These are phyloP conservation scores for Cacoxenus indagator DNA, from an alignment of 2,888 invertebrate genomes.

Conservation along the genomic window DNA sequence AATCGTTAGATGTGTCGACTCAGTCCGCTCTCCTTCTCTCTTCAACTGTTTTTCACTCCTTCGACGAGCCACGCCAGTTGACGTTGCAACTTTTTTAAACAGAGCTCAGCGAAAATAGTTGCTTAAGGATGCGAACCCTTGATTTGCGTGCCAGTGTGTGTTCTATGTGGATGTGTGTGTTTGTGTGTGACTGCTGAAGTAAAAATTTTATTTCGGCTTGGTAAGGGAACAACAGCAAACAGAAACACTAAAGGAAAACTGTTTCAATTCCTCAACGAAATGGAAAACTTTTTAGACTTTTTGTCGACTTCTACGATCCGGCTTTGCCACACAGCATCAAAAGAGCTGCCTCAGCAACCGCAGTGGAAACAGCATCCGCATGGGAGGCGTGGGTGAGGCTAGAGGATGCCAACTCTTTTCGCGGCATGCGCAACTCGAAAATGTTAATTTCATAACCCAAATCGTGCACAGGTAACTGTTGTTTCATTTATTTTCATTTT, in stretches of 20 bases:
- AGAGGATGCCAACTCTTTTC: constrained; percentile 31
- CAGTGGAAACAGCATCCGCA: neutral
- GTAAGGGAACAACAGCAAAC: constrained; percentile 9
- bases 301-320: constrained; percentile 62
- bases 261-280: constrained; percentile 31
- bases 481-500: constrained; percentile 61
- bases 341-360: constrained; percentile 56
- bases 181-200: constrained; percentile 52
- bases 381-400: constrained; percentile 28
- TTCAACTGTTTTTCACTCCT: constrained; percentile 28
- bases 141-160: neutral
- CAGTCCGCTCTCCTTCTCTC: constrained; percentile 31
- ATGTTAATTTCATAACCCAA: constrained; percentile 65
- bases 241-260: neutral
- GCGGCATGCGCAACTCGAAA: constrained; percentile 36
- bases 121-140: neutral
- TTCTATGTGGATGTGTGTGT: neutral
- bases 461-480: constrained; percentile 57
- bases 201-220: constrained; percentile 59
- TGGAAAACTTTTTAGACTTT: constrained; percentile 62
- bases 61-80: constrained; percentile 22
- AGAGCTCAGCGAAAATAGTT: constrained; percentile 38
- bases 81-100: constrained; percentile 37
- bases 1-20: constrained; percentile 70
- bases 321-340: constrained; percentile 46